Evolutionary conservation across 2,888 invertebrate genomes (phyloP).

Genomic region (Portevinia maculata): DNA sequence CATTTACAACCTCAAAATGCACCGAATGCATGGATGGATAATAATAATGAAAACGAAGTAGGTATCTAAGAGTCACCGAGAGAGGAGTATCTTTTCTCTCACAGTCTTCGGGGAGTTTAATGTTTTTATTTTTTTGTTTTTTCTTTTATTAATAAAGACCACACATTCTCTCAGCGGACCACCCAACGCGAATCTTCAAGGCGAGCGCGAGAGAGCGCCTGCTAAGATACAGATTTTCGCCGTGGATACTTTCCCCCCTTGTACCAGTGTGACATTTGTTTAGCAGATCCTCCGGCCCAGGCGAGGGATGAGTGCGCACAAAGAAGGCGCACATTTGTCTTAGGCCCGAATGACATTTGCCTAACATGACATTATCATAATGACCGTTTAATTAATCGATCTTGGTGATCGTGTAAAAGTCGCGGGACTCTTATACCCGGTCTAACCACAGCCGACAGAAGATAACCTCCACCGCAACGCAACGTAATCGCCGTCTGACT

Average conservation of each 20-base stretch:
- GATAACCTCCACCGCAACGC: slow-evolving; percentile 47
- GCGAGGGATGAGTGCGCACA: slow-evolving; percentile 20
- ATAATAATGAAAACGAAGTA: slow-evolving; percentile 11
- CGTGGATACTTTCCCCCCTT: slow-evolving; percentile 37
- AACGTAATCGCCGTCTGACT: slow-evolving; percentile 37
- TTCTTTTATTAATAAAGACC: slow-evolving; percentile 83
- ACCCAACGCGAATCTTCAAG: slow-evolving; percentile 79
- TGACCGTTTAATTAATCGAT: slow-evolving; percentile 73
- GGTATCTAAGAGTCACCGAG: slow-evolving; percentile 48
- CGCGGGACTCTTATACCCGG: slow-evolving; percentile 22
- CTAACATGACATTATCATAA: slow-evolving; percentile 74
- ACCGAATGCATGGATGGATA: slow-evolving; percentile 12
- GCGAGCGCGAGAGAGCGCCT: slow-evolving; percentile 67
- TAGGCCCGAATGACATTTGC: slow-evolving; percentile 68
- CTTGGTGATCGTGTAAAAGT: slow-evolving; percentile 61
- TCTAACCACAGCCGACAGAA: neutral
- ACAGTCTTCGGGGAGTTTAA: slow-evolving; percentile 40
- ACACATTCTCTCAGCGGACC: slow-evolving; percentile 83
- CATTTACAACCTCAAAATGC: slow-evolving; percentile 49
- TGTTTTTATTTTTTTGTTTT: slow-evolving; percentile 27
- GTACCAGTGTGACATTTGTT: slow-evolving; percentile 51
- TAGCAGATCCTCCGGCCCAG: slow-evolving; percentile 20
- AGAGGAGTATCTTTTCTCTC: slow-evolving; percentile 55
- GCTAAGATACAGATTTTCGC: slow-evolving; percentile 65
- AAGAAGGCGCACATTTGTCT: slow-evolving; percentile 44